These are phyloP conservation scores for Pholis gunnellus DNA, from an alignment of 2,113 vertebrate genomes.

Conservation along the genomic window DNA sequence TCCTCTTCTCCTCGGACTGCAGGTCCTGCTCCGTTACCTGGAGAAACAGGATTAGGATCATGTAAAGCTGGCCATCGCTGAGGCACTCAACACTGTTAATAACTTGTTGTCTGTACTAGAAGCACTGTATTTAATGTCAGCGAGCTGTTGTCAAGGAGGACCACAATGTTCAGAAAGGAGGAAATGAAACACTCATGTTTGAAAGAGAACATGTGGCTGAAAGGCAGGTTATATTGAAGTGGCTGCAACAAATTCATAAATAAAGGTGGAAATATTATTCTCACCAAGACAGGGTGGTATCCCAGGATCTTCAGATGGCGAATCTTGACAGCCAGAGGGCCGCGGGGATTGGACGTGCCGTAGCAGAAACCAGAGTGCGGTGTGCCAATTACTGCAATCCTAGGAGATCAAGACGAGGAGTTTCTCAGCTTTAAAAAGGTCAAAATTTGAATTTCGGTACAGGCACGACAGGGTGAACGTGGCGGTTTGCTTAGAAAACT, in stretches of 20 bases:
- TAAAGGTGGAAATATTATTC: neutral
- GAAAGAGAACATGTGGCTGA: neutral
- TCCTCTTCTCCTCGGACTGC: conserved; percentile 72
- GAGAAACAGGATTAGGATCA: neutral
- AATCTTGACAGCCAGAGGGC: conserved; percentile 85
- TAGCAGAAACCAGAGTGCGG: conserved; percentile 82
- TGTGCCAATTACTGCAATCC: conserved; percentile 87
- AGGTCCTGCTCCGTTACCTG: conserved; percentile 85
- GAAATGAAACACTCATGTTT: neutral
- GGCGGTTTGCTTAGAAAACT: neutral
- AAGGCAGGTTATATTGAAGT: neutral
- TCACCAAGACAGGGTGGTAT: conserved; percentile 89
- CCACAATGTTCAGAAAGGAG: neutral
- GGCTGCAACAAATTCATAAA: neutral
- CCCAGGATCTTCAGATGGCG: conserved; percentile 89
- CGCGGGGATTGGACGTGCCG: conserved; percentile 84
- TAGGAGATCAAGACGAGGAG: conserved; percentile 64
- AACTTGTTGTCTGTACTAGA: neutral
- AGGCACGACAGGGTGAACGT: conserved; percentile 11
- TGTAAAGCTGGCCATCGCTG: neutral
- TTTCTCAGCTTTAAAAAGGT: conserved; percentile 22
- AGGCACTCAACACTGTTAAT: neutral
- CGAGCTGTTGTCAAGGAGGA: neutral
- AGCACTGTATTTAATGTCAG: neutral
- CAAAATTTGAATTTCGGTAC: conserved; percentile 11